Evolutionary conservation across 2,113 vertebrate species (phyloP).

Genomic region (Etheostoma spectabile): DNA sequence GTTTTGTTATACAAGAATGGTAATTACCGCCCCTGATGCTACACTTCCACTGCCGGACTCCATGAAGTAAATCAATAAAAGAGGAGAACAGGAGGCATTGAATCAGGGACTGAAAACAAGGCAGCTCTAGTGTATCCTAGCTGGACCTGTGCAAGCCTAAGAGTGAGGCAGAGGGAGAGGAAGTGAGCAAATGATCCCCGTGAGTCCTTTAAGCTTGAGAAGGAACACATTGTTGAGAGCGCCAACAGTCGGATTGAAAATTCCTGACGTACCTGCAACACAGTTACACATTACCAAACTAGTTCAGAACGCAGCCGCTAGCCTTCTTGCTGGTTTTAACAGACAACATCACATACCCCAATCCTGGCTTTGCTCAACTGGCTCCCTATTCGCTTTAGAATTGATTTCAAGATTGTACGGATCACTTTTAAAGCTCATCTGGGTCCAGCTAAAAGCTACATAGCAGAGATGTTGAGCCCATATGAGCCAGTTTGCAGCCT

Average conservation of each 20-base stretch:
- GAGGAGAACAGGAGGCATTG: conserved; percentile 44
- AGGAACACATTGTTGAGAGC: conserved; percentile 14
- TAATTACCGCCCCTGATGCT: conserved; percentile 40
- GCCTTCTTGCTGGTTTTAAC: no score
- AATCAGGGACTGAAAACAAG: conserved; percentile 56
- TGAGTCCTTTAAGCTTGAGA: conserved; percentile 38
- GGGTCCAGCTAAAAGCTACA: no score
- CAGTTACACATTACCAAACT: conserved; percentile 25
- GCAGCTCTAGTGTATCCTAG: conserved; percentile 8
- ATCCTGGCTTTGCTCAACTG: no score
- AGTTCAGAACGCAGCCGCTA: no score
- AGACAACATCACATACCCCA: no score
- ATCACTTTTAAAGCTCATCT: no score
- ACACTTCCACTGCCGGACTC: conserved; percentile 31
- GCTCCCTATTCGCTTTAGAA: no score
- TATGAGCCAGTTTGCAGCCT: no score
- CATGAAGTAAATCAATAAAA: conserved; percentile 62
- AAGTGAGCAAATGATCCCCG: conserved; percentile 48
- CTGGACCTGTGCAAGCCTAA: conserved; percentile 20
- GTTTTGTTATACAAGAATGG: conserved; percentile 53
- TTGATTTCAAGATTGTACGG: no score
- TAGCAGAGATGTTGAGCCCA: no score
- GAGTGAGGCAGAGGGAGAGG: conserved; percentile 26
- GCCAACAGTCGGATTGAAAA: conserved; percentile 15
- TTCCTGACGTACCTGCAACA: conserved; percentile 36